Evolutionary conservation across 2,888 invertebrate genomes (phyloP).

Genomic region (Chymomyza fuscimana): DNA sequence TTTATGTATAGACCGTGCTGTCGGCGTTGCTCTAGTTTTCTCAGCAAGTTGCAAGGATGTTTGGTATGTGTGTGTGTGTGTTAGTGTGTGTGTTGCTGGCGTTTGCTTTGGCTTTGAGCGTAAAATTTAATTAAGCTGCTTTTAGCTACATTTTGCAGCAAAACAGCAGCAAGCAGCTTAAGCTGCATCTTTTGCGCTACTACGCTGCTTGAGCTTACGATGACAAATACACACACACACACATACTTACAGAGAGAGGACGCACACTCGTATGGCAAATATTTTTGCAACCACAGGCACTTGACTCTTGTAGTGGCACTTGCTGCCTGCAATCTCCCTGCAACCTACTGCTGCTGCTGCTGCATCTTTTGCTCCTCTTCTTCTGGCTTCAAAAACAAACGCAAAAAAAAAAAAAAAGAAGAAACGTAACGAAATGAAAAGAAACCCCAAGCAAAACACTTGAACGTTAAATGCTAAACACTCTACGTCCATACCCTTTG

Average conservation of each 20-base stretch:
- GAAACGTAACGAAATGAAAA: neutral
- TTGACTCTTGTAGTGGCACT: slow-evolving; percentile 73
- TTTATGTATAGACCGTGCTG: slow-evolving; percentile 9
- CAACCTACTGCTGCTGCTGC: neutral
- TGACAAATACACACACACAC: slow-evolving; percentile 13
- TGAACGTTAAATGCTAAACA: slow-evolving; percentile 34
- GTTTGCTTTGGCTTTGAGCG: slow-evolving; percentile 29
- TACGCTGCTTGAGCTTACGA: neutral
- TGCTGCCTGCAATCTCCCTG: slow-evolving; percentile 42
- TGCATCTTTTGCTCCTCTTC: neutral
- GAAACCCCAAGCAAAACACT: neutral
- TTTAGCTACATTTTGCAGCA: slow-evolving; percentile 40
- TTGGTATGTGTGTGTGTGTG: neutral
- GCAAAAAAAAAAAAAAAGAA: neutral
- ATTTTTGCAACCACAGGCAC: slow-evolving; percentile 63
- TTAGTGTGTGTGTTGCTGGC: neutral
- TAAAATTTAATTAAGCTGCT: slow-evolving; percentile 62
- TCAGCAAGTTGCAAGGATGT: neutral
- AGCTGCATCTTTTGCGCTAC: slow-evolving; percentile 40
- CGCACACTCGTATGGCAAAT: slow-evolving; percentile 8
- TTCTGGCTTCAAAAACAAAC: neutral
- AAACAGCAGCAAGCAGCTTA: slow-evolving; percentile 41
- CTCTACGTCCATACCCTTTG: neutral
- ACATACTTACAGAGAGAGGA: neutral
- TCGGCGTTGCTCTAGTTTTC: slow-evolving; percentile 38